Base-by-base conservation (phyloP, 1,140 invertebrate genomes). In the Meloidogyne floridensis region DNA sequence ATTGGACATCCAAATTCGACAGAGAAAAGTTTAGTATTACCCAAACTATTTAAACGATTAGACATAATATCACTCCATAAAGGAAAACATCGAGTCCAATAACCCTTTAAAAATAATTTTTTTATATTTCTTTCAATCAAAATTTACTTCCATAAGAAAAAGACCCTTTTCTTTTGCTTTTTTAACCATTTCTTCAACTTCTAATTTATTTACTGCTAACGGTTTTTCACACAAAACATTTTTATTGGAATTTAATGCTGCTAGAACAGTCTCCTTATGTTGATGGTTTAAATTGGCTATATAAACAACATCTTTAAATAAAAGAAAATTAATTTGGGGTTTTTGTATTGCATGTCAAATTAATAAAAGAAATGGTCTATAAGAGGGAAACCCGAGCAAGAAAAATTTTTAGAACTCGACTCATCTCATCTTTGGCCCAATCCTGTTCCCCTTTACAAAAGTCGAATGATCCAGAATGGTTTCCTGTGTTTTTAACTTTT, bases 141-240 rank as follows among this genome's bases (percentile, higher is more conserved):
- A 70, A 72, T 47, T 43, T 15, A 84, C 83, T 54, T 84, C 83
- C 83, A 84, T 84, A 72, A 84, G 54, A 80, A 84, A 84, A 56
- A 47, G 32, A 7, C 82, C 82, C 11, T 84, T 84, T 65, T 71
- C 20, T n/a, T 59, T 53, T 6, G 83, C 83, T 59, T 84, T 82
- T 77, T 85, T 72, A 5, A 80, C 54, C 85, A 85, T 87, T 83
- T 87, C 20, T 13, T 32, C 4, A 42, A 83, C 84, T 74, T 87
- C 82, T 53, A 10, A 18, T 47, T 51, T 69, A 72, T 86, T 85
- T 11, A 87, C 32, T 13, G 65, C 84, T 72, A 85, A 32, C 42
- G 84, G 84, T 75, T 87, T 87, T 73, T 85, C 84, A 56, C 86
- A 87, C 4, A 85, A 56, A 13, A 86, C 84, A 73, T 85, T 85